phyloP scores from a whole-genome alignment of 1,140 invertebrate species.

The Lucilia cuprina region DNA sequence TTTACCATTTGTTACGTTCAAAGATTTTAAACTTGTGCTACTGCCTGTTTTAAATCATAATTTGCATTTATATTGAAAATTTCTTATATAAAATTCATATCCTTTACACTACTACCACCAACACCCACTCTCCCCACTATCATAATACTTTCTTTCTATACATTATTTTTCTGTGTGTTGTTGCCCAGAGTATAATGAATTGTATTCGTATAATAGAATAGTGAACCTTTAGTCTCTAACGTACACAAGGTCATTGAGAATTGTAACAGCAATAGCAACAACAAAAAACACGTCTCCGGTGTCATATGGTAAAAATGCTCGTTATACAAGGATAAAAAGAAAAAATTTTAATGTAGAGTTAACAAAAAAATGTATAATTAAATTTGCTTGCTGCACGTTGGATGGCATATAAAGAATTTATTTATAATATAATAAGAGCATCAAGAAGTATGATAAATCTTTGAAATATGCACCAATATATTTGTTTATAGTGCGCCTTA shows the following conservation, averaged over 20 bases:
- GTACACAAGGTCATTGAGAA: neutral
- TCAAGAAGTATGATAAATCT: neutral
- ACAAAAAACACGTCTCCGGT: neutral
- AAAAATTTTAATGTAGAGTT: too few relatives aligned
- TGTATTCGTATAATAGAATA: neutral
- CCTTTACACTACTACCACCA: neutral
- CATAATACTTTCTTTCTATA: neutral
- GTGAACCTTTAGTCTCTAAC: neutral
- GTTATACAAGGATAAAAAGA: too few relatives aligned
- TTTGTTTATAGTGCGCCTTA: neutral
- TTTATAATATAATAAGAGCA: too few relatives aligned
- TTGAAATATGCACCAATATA: neutral
- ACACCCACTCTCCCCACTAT: too few relatives aligned
- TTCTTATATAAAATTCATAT: neutral
- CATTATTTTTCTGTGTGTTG: neutral
- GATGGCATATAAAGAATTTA: too few relatives aligned
- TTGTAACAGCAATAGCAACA: neutral
- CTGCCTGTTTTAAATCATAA: constrained; percentile 3
- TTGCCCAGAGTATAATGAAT: neutral
- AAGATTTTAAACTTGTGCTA: neutral
- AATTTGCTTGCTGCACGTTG: neutral
- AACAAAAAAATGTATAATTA: too few relatives aligned
- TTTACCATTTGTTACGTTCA: neutral
- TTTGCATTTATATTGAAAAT: constrained; percentile 15
- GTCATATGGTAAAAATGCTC: neutral